phyloP scores from a whole-genome alignment of 2,888 invertebrate genomes.

The Caenorhabditis panamensis region DNA sequence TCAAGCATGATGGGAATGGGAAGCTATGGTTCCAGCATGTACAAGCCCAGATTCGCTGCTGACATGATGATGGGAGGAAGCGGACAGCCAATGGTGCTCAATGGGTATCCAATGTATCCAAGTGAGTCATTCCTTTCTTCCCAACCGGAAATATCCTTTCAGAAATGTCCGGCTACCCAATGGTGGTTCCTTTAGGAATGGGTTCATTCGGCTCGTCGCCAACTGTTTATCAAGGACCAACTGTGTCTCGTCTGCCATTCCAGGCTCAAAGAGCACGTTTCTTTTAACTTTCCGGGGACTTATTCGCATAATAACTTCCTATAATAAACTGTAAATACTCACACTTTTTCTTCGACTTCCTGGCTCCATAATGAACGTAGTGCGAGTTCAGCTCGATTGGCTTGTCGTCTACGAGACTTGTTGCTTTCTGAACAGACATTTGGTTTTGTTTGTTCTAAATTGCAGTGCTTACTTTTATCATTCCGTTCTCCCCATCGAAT shows the following conservation, averaged over 20 bases:
- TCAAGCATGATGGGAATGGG: slow-evolving; percentile 32
- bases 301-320: slow-evolving; percentile 17
- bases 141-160: neutral
- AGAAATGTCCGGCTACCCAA: slow-evolving; percentile 50
- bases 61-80: slow-evolving; percentile 32
- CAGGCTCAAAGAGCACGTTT: slow-evolving; percentile 43
- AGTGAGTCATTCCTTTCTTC: slow-evolving; percentile 11
- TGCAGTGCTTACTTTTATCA: slow-evolving; percentile 69
- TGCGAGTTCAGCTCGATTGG: slow-evolving; percentile 66
- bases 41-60: slow-evolving; percentile 47
- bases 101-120: slow-evolving; percentile 62
- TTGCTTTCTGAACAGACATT: neutral
- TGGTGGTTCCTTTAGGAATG: slow-evolving; percentile 45
- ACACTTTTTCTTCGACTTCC: slow-evolving; percentile 68
- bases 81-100: slow-evolving; percentile 43
- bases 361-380: slow-evolving; percentile 76
- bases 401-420: slow-evolving; percentile 41
- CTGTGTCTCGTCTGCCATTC: slow-evolving; percentile 56
- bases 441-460: too few relatives aligned
- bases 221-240: slow-evolving; percentile 55
- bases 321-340: slow-evolving; percentile 30
- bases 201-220: slow-evolving; percentile 45
- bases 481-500: slow-evolving; percentile 75
- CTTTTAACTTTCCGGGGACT: slow-evolving; percentile 21
- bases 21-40: slow-evolving; percentile 42